Conservation (phyloP, 2,797 vertebrate genomes). For the Malacoctenus gilli region DNA sequence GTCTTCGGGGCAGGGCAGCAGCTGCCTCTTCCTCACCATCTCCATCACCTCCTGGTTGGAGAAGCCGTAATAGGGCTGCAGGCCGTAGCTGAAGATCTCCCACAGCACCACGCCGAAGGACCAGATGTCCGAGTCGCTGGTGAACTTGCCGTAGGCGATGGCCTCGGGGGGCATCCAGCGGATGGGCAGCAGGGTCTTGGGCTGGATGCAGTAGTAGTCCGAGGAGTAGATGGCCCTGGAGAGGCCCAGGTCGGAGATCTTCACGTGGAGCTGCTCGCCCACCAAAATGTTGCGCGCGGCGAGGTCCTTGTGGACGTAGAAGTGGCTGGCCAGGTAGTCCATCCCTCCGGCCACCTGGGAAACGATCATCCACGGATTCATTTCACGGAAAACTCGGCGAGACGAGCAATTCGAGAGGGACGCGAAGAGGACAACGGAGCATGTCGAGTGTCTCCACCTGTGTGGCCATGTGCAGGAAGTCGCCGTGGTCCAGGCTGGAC, state of each 20-base stretch:
- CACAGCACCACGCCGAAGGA: constrained; percentile 96
- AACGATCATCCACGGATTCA: not conserved
- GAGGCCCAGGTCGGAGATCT: constrained; percentile 95
- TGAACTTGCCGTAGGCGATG: constrained; percentile 95
- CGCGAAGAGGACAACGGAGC: too few species aligned
- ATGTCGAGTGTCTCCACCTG: too few species aligned
- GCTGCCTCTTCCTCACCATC: constrained; percentile 95
- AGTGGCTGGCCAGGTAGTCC: constrained; percentile 95
- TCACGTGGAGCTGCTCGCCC: constrained; percentile 95
- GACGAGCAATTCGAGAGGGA: too few species aligned
- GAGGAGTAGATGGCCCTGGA: constrained; percentile 94
- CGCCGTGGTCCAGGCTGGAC: constrained; percentile 94
- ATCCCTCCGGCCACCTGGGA: constrained; percentile 92
- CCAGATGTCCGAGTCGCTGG: constrained; percentile 96
- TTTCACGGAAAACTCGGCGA: too few species aligned
- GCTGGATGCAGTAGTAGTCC: constrained; percentile 93
- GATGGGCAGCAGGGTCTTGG: constrained; percentile 92
- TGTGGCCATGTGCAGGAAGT: constrained; percentile 93
- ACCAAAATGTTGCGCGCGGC: constrained; percentile 95
- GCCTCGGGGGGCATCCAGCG: constrained; percentile 98
- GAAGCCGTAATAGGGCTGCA: constrained; percentile 97
- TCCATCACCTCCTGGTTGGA: constrained; percentile 99
- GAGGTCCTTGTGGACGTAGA: constrained; percentile 95
- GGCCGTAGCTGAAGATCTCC: constrained; percentile 98
- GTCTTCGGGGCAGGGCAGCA: constrained; percentile 96